Percentiles rank a stretch among this genome's conserved stretches.
phyloP scores from a whole-genome alignment of 2,797 vertebrate species.

The Chelmon rostratus region DNA sequence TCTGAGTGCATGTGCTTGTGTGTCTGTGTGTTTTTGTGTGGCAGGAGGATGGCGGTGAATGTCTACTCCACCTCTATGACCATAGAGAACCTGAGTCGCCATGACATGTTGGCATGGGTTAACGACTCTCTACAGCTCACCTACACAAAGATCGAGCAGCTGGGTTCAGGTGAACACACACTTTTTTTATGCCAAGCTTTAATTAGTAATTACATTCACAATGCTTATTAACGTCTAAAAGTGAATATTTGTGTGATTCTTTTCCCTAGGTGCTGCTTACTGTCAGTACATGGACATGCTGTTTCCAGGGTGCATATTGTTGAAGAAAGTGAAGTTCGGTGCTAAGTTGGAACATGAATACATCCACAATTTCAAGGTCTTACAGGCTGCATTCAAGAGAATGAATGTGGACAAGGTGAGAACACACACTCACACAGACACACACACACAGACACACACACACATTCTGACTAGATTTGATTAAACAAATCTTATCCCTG shows the following conservation, averaged over 20 bases:
- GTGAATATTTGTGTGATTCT: background rate
- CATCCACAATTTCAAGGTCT: slow-evolving; percentile 97
- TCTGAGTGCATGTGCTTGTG: background rate
- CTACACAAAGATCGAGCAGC: slow-evolving; percentile 97
- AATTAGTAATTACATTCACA: background rate
- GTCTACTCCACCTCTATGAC: slow-evolving; percentile 97
- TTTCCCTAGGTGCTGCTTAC: slow-evolving; percentile 89
- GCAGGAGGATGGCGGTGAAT: slow-evolving; percentile 98
- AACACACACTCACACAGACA: slow-evolving; percentile 4
- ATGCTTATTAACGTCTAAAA: background rate
- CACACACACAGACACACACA: background rate
- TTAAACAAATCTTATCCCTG: background rate
- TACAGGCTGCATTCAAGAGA: slow-evolving; percentile 96
- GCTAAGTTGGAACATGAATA: slow-evolving; percentile 96
- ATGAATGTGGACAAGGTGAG: slow-evolving; percentile 96
- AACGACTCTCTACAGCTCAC: slow-evolving; percentile 96
- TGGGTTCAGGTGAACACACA: slow-evolving; percentile 89
- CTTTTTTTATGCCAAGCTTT: accelerated
- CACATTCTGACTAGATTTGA: background rate
- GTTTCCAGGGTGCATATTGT: slow-evolving; percentile 93
- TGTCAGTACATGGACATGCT: slow-evolving; percentile 99
- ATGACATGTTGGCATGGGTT: slow-evolving; percentile 98
- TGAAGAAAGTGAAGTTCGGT: slow-evolving; percentile 96
- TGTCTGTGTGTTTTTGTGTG: slow-evolving; percentile 55
- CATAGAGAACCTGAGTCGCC: slow-evolving; percentile 96